Evolutionary conservation across 2,113 vertebrate species (phyloP), one percentile per base, ranked within the genome.

Genomic region (Ictalurus punctatus): DNA sequence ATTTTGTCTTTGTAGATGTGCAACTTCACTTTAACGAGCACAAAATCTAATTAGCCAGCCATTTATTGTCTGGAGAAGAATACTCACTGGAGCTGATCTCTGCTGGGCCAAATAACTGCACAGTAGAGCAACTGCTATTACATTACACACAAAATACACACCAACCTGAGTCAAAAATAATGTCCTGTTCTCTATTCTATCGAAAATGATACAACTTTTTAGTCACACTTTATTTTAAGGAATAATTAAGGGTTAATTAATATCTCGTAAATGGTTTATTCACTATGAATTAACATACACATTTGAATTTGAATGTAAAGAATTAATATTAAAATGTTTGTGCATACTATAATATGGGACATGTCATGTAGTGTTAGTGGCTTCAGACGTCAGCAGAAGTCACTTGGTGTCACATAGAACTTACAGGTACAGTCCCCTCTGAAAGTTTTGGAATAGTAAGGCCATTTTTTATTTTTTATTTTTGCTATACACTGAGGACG

Each of bases 1-100:
- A 91, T 91, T 90, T 86, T 91, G 91, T 92, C 91, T 91, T 71
- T 92, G 92, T 91, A 95, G 94, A 95, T 94, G 92, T 91, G 90
- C 94, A 95, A 95, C 94, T 8, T 89, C 85, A 86, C 93, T 94
- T 94, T 94, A 91, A 89, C 27, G 59, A 89, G 85, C n/a, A 30
- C 44, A 17, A 58, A 48, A 94, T 94, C 90, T 61, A 93, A 93
- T 95, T 93, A 94, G 88, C 23, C 17, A 37, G 58, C 48, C 67
- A 89, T 91, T 90, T 90, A 88, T 74, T 82, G 44, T 93, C 91
- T 93, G 91, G 92, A 40, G 76, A 59, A n/a, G 1, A 92, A 90
- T 91, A 88, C 83, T 88, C 87, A 89, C 82, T 89, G 86, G 89
- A 87, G 89, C 90, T 89, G 90, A 25, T 81, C 90, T 90, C 84